Percentiles rank a stretch among this genome's conserved stretches.
phyloP scores from a whole-genome alignment of 2,797 vertebrate genomes.

The Chrosomus eos region DNA sequence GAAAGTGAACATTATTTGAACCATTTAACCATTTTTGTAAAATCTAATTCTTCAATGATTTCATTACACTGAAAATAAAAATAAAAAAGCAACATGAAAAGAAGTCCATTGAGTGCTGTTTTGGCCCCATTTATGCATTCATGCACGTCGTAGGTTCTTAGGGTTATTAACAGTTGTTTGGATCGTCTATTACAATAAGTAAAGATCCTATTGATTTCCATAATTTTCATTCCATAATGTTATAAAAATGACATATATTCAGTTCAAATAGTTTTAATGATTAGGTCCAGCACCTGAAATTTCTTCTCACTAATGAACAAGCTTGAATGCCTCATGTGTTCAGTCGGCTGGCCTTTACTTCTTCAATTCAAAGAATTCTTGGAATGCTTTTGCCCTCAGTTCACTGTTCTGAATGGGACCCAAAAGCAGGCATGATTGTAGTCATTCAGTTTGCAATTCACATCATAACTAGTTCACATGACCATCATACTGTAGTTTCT shows the following conservation, averaged over 20 bases:
- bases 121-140: too few species aligned
- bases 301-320: slow-evolving; percentile 11
- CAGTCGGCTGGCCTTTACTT: background rate
- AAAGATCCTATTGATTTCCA: background rate
- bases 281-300: slow-evolving; percentile 12
- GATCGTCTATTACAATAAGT: background rate
- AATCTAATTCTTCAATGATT: background rate
- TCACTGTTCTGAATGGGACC: slow-evolving; percentile 28
- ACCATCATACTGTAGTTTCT: slow-evolving; percentile 38
- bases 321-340: slow-evolving; percentile 16
- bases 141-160: background rate
- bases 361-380: slow-evolving; percentile 26
- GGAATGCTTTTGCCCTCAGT: slow-evolving; percentile 10
- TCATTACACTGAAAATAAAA: background rate
- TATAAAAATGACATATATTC: slow-evolving; percentile 1
- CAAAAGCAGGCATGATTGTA: slow-evolving; percentile 29
- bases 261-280: slow-evolving; percentile 5
- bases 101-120: background rate
- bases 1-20: background rate
- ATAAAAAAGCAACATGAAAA: background rate
- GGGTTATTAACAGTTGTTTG: background rate
- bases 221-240: background rate
- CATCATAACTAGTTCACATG: slow-evolving; percentile 36
- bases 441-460: slow-evolving; percentile 21
- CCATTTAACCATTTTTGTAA: background rate